These are phyloP conservation scores for Eubasilissa splendida DNA, from an alignment of 2,888 invertebrate species.

Conservation along the genomic window DNA sequence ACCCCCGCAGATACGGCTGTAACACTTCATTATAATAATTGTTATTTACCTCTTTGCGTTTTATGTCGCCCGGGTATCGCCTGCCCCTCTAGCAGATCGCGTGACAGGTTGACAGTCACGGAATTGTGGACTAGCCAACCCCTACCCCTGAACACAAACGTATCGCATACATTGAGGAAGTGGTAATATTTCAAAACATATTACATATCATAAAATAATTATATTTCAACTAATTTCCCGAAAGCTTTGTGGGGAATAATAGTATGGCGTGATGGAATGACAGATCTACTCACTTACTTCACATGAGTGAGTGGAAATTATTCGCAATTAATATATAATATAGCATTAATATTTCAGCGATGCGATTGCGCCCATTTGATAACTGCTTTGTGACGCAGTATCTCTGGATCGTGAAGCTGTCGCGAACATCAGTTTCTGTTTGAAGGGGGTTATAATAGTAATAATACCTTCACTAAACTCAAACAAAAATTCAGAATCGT, in stretches of 20 bases:
- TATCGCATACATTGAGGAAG: not conserved
- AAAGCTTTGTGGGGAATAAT: not conserved
- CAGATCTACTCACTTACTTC: not conserved
- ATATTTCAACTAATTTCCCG: too few relatives aligned
- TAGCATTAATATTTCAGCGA: too few relatives aligned
- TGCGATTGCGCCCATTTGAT: too few relatives aligned
- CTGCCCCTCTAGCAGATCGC: slow-evolving; percentile 41
- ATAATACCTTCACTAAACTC: too few relatives aligned
- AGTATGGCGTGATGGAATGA: not conserved
- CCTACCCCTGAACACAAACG: slow-evolving; percentile 33
- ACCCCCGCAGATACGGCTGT: slow-evolving; percentile 36
- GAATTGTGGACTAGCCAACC: slow-evolving; percentile 30
- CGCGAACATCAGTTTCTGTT: too few relatives aligned
- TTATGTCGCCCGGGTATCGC: slow-evolving; percentile 48
- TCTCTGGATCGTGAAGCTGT: too few relatives aligned
- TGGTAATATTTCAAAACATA: slow-evolving; percentile 24
- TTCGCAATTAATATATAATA: too few relatives aligned
- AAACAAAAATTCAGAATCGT: too few relatives aligned
- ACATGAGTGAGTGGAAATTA: not conserved
- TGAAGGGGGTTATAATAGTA: too few relatives aligned
- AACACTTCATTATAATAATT: slow-evolving; percentile 57
- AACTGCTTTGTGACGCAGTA: too few relatives aligned
- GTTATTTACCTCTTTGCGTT: slow-evolving; percentile 54
- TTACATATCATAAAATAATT: slow-evolving; percentile 4
- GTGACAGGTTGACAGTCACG: slow-evolving; percentile 52